A percentile compares a stretch with the other conserved stretches of the same genome.
Evolutionary conservation across 2,797 vertebrate species (phyloP).

Genomic region (Rhodeus uyekii): DNA sequence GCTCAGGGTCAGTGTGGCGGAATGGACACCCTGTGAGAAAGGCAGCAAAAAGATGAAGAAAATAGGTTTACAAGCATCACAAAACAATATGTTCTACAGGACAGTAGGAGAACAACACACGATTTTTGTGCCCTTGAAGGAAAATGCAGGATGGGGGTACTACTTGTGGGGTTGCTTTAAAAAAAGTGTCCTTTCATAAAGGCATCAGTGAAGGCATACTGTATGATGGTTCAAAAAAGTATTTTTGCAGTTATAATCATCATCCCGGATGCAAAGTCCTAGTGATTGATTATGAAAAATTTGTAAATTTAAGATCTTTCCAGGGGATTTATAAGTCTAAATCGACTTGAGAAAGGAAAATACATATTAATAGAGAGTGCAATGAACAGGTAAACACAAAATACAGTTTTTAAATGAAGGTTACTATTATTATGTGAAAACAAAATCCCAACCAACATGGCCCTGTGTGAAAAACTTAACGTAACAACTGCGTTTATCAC

Average conservation of each 20-base stretch:
- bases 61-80: slow-evolving; percentile 11
- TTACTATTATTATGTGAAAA: too few species aligned
- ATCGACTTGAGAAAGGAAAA: not conserved
- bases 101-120: not conserved
- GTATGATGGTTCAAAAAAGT: not conserved
- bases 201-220: too few species aligned
- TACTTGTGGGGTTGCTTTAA: not conserved
- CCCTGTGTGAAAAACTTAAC: too few species aligned
- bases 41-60: slow-evolving; percentile 2
- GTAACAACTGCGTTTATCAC: too few species aligned
- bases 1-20: slow-evolving; percentile 91
- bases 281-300: not conserved
- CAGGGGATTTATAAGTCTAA: not conserved
- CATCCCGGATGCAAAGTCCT: not conserved
- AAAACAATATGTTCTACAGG: not conserved
- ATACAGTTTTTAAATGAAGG: too few species aligned
- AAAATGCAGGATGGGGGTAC: not conserved
- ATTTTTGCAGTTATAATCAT: not conserved
- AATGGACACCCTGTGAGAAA: slow-evolving; percentile 90
- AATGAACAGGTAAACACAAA: too few species aligned
- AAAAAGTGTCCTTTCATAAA: not conserved
- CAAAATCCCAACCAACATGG: too few species aligned
- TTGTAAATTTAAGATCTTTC: not conserved
- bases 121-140: not conserved
- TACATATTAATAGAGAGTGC: not conserved